Evolutionary conservation across 2,113 vertebrate genomes (phyloP), one percentile per base, ranked within the genome.

Genomic region (Pimephales promelas): DNA sequence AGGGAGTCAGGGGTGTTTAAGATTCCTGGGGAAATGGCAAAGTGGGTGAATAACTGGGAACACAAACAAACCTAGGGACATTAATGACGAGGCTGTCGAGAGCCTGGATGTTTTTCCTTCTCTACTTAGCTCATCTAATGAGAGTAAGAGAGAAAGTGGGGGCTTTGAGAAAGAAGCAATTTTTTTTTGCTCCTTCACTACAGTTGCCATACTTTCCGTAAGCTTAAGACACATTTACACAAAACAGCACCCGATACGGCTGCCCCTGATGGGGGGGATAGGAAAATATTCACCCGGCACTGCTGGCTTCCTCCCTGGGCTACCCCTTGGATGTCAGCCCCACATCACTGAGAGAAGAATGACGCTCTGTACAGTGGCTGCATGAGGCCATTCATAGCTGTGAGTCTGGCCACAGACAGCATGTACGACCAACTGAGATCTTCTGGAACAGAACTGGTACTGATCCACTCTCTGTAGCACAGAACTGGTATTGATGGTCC

Each of bases 211-310:
- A 83, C 68, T 88, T 43, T 86, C 56, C 49, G 89, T 89, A 87
- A 91, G 87, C 90, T 90, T 92, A 90, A 91, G 89, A 90, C 86
- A 68, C 89, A 94, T 94, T 94, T 93, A 93, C 93, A 79, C 77
- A 94, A 94, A 94, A 92, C 89, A 93, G 92, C 92, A 94, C 91
- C 91, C 71, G 91, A 94, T 94, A 94, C 59, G 78, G 90, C 91
- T 89, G 89, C 90, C 91, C 90, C 89, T 89, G 91, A 90, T 85
- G 88, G 90, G 84, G 83, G 92, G 93, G 90, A 92, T 91, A 93
- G 89, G 91, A 93, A 93, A 94, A 93, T 93, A 93, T 92, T 92
- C 88, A 87, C 88, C 83, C 89, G 83, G 83, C 88, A 13, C 62
- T 84, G 88, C 88, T 34, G n/a, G 31, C 75, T 70, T 66, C 76